These are phyloP conservation scores for Amphimedon queenslandica DNA, from an alignment of 37 sponge, comb jelly and placozoan species.

Conservation along the genomic window DNA sequence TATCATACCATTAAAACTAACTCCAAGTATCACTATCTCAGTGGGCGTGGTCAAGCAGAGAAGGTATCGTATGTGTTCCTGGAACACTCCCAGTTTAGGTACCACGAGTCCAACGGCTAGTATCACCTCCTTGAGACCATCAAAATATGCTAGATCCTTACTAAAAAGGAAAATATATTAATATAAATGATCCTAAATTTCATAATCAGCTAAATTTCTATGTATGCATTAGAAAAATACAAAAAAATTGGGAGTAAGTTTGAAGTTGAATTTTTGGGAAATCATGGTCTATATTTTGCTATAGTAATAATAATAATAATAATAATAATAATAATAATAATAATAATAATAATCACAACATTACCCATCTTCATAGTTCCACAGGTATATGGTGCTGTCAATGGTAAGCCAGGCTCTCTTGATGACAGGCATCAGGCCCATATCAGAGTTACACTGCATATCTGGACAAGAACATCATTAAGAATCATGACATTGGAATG, in stretches of 20 bases:
- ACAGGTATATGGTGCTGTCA: conserved; percentile 90
- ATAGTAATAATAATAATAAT: not conserved
- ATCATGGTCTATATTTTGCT: not conserved
- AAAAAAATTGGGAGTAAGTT: no score
- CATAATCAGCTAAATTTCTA: not conserved
- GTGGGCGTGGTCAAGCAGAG: conserved; percentile 84
- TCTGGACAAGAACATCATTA: conserved; percentile 24
- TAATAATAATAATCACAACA: not conserved
- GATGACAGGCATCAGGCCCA: conserved; percentile 92
- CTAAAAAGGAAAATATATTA: conserved; percentile 13
- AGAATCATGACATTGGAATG: not conserved
- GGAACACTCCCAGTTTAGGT: conserved; percentile 88
- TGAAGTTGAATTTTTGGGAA: not conserved
- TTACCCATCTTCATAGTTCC: conserved; percentile 93
- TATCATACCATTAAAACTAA: conserved; percentile 70
- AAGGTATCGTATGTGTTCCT: conserved; percentile 86
- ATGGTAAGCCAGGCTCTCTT: conserved; percentile 92
- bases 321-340: not conserved
- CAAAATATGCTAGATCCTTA: conserved; percentile 95
- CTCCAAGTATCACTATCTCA: conserved; percentile 91
- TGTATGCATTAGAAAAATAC: not conserved
- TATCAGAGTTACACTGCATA: conserved; percentile 92
- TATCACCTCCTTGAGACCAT: conserved; percentile 94
- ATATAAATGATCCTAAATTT: not conserved
- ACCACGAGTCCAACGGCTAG: conserved; percentile 80